Evolutionary conservation across 2,888 invertebrate genomes (phyloP).

Genomic region (Cetonia aurata): DNA sequence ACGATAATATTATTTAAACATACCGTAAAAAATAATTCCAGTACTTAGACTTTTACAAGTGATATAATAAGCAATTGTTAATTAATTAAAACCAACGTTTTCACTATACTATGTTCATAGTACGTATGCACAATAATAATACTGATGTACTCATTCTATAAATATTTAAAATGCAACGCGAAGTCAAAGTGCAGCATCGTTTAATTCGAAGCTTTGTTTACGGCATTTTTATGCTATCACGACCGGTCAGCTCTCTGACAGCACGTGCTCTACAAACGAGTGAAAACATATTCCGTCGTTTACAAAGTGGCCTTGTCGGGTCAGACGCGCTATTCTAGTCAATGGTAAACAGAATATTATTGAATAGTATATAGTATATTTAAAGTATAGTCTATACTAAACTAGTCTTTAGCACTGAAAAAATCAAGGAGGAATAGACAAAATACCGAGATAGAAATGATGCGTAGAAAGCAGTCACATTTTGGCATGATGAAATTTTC

Average conservation of each 20-base stretch:
- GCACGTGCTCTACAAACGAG: constrained; percentile 23
- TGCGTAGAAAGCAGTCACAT: background rate
- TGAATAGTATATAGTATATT: too few relatives aligned
- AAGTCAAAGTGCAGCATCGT: constrained; percentile 3
- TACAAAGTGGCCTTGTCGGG: constrained; percentile 9
- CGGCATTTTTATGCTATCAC: background rate
- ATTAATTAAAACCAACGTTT: too few relatives aligned
- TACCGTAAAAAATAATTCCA: too few relatives aligned
- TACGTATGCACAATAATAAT: too few relatives aligned
- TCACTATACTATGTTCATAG: too few relatives aligned
- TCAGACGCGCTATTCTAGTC: constrained; percentile 16
- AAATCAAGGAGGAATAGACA: too few relatives aligned
- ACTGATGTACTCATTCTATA: too few relatives aligned
- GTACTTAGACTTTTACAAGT: too few relatives aligned
- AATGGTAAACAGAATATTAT: background rate
- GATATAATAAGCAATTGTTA: too few relatives aligned
- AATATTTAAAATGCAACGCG: background rate
- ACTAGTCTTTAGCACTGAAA: constrained; percentile 8
- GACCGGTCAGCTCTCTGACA: background rate
- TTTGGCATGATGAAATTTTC: too few relatives aligned
- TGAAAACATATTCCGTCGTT: constrained; percentile 24
- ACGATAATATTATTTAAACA: too few relatives aligned
- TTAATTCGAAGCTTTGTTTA: constrained; percentile 3
- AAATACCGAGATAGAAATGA: background rate
- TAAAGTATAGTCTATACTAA: background rate